Base-by-base conservation (phyloP, 2,797 vertebrate species). In the Melanotaenia boesemani region DNA sequence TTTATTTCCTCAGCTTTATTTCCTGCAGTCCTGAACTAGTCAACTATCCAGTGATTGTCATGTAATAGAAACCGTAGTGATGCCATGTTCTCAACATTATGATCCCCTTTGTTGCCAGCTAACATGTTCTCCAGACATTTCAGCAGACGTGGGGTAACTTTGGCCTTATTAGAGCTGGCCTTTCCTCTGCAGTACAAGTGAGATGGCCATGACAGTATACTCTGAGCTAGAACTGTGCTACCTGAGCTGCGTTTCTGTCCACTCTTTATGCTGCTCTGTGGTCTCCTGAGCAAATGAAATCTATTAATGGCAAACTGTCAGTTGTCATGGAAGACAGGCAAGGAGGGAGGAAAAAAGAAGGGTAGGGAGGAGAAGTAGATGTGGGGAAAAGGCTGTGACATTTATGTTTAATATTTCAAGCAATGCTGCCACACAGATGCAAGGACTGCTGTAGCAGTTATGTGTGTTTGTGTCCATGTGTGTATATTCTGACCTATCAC, bases 251-350 rank as follows among this genome's bases (percentile, higher is more conserved):
- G 75, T 76, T 69, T 76, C 61, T 46, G 54, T 67, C 67, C 52
- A 66, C 79, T 75, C 70, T 86, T 78, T 83, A 81, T 88, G 84
- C 62, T 67, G 58, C 63, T 74, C 78, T 70, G 64, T 74, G 77
- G 83, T 86, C 70, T 79, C 75, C 70, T 71, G 74, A 80, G 76
- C 76, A 77, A 86, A 76, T 84, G 73, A 82, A 89, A 89, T 77
- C 89, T 86, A 87, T 89, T 89, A 89, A 81, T 83, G 76, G 85
- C 73, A 88, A 88, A 71, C 83, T 90, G 89, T 81, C 86, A 76
- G 78, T 28, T 56, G 24, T 56, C 15, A 6, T 63, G 69, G 69
- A 79, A 71, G 73, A 72, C 7, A 63, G 81, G 74, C 67, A 56
- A 73, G 56, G 66, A 54, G 22, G 66, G 58, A 48, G 16, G 20